Conservation (phyloP, 2,113 vertebrate genomes). For the Orcinus orca region DNA sequence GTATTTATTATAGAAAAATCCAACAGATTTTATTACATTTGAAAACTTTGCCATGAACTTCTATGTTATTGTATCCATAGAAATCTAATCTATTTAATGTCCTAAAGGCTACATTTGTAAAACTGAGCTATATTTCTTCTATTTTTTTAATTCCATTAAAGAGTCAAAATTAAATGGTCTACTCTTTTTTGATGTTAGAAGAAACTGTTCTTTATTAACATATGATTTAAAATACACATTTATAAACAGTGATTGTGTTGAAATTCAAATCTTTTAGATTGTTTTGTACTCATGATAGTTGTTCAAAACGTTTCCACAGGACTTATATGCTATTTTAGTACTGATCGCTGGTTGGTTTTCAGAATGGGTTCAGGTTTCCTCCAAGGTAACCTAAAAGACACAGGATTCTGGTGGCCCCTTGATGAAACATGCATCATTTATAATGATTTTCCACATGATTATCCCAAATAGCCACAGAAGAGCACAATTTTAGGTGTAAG, state of each 20-base stretch:
- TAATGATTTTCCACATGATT: constrained; percentile 80
- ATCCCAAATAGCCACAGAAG: constrained; percentile 74
- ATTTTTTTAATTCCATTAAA: constrained; percentile 19
- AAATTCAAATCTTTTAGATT: constrained; percentile 38
- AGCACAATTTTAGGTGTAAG: neutral
- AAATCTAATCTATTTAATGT: neutral
- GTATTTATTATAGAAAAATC: neutral
- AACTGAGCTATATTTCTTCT: neutral
- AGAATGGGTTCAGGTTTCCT: constrained; percentile 67
- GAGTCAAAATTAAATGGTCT: neutral
- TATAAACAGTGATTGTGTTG: constrained; percentile 41
- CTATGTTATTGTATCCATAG: neutral
- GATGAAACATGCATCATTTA: constrained; percentile 74
- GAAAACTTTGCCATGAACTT: neutral
- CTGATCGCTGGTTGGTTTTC: constrained; percentile 67
- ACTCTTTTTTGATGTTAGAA: neutral
- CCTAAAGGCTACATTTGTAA: neutral
- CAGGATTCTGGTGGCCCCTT: constrained; percentile 59
- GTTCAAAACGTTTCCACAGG: neutral
- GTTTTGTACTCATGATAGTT: neutral
- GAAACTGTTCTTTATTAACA: neutral
- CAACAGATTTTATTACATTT: neutral
- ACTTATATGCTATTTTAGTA: constrained; percentile 3
- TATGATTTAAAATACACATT: constrained; percentile 1
- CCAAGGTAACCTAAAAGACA: constrained; percentile 59